These are phyloP conservation scores for Schlechtendalia chinensis DNA, from an alignment of 1,140 invertebrate genomes.

Conservation along the genomic window DNA sequence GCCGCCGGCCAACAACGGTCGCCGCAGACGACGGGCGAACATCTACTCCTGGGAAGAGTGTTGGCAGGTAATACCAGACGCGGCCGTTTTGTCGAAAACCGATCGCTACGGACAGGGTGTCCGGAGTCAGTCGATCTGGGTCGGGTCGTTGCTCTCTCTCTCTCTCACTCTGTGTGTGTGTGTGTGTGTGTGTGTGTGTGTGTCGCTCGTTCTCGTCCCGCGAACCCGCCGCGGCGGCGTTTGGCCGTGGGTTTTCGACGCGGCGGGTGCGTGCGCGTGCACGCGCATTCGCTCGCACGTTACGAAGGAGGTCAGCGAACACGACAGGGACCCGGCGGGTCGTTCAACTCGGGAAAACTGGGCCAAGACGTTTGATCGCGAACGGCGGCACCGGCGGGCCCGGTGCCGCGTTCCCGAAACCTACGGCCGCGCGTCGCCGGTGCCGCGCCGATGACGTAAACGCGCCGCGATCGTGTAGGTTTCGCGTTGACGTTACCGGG, in stretches of 20 bases:
- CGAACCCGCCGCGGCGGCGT: conserved; percentile 22
- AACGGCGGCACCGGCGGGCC: neutral
- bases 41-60: conserved; percentile 33
- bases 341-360: conserved; percentile 40
- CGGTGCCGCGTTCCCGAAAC: conserved; percentile 6
- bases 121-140: conserved; percentile 25
- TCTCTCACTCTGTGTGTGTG: too few relatives aligned
- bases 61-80: conserved; percentile 45
- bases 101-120: too few relatives aligned
- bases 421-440: neutral
- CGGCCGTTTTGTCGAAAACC: neutral
- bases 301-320: conserved; percentile 46
- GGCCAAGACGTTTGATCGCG: conserved; percentile 29
- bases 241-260: conserved; percentile 44
- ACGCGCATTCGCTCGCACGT: neutral
- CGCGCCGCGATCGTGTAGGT: neutral
- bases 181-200: too few relatives aligned
- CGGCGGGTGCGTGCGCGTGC: conserved; percentile 21
- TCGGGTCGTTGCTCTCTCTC: conserved; percentile 39
- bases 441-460: conserved; percentile 5
- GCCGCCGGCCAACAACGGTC: neutral
- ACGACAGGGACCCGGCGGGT: conserved; percentile 45
- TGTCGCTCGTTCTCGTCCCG: too few relatives aligned
- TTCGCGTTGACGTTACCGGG: conserved; percentile 22
- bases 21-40: conserved; percentile 25